These are phyloP conservation scores for Didymodactylos carnosus DNA, from an alignment of 2,888 invertebrate genomes.

Conservation along the genomic window DNA sequence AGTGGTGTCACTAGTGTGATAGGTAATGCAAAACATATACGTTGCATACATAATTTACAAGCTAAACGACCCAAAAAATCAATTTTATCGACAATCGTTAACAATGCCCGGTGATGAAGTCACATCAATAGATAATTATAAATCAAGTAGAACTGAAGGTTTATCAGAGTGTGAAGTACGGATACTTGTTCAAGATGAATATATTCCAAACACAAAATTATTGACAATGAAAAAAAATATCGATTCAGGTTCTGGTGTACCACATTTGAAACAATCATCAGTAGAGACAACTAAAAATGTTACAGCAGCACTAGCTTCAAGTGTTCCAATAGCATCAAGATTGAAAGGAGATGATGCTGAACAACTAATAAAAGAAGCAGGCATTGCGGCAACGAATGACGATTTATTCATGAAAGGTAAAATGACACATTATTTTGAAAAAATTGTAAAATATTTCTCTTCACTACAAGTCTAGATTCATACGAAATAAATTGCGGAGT, in stretches of 20 bases:
- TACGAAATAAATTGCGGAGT: no score
- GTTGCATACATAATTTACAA: constrained; percentile 38
- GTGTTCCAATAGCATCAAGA: neutral
- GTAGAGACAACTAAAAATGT: neutral
- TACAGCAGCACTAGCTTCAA: neutral
- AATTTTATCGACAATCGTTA: no score
- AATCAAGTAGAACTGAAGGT: no score
- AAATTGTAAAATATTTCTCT: no score
- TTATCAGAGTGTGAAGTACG: neutral
- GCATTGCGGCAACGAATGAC: neutral
- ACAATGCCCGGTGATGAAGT: no score
- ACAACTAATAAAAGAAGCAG: neutral
- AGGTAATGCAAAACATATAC: constrained; percentile 35
- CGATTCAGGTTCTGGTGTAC: neutral
- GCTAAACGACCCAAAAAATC: constrained; percentile 38
- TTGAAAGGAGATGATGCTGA: neutral
- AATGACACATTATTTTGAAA: no score
- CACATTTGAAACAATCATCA: neutral
- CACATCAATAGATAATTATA: no score
- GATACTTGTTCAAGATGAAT: neutral
- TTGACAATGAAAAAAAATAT: neutral
- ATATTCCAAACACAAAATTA: neutral
- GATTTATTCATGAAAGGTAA: neutral
- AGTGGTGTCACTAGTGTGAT: constrained; percentile 32
- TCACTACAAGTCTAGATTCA: no score